These are phyloP conservation scores for Andrena hattorfiana DNA, from an alignment of 2,888 invertebrate genomes.

Conservation along the genomic window DNA sequence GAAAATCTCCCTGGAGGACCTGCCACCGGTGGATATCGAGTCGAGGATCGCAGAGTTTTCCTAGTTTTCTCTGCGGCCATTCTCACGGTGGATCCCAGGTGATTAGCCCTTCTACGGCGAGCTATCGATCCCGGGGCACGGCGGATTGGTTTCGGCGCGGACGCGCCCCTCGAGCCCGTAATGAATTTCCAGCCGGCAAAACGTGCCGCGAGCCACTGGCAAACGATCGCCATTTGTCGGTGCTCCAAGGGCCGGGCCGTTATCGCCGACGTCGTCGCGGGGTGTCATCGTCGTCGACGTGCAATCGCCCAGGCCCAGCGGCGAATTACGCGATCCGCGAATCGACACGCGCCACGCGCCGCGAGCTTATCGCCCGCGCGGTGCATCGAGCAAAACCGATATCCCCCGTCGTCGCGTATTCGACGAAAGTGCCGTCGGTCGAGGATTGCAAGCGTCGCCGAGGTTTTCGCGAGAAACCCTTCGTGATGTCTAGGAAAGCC, in stretches of 20 bases:
- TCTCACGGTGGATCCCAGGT: not conserved
- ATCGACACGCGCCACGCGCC: constrained; percentile 39
- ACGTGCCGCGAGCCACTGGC: constrained; percentile 41
- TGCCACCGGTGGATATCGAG: not conserved
- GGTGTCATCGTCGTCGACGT: constrained; percentile 42
- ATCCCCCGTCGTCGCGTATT: constrained; percentile 9
- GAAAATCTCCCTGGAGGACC: not conserved
- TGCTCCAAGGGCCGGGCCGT: constrained; percentile 6
- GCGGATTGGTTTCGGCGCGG: constrained; percentile 45
- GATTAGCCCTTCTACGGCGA: constrained; percentile 8
- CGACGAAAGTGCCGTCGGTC: not conserved
- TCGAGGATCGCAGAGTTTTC: not conserved
- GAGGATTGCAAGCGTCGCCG: not conserved
- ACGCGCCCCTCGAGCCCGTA: constrained; percentile 34
- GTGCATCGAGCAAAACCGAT: constrained; percentile 42
- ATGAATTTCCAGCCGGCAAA: constrained; percentile 63
- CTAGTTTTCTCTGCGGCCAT: not conserved
- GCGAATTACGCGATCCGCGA: constrained; percentile 64
- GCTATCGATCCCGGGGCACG: constrained; percentile 30
- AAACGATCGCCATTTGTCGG: constrained; percentile 63
- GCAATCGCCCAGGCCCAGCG: constrained; percentile 45
- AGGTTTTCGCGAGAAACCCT: not conserved
- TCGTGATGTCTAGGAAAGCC: not conserved
- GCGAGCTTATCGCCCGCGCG: constrained; percentile 37
- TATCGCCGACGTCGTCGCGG: constrained; percentile 21